Evolutionary conservation across 2,888 invertebrate species (phyloP), one percentile per base, ranked within the genome.

Genomic region (Mongoloraphidia duomilia): DNA sequence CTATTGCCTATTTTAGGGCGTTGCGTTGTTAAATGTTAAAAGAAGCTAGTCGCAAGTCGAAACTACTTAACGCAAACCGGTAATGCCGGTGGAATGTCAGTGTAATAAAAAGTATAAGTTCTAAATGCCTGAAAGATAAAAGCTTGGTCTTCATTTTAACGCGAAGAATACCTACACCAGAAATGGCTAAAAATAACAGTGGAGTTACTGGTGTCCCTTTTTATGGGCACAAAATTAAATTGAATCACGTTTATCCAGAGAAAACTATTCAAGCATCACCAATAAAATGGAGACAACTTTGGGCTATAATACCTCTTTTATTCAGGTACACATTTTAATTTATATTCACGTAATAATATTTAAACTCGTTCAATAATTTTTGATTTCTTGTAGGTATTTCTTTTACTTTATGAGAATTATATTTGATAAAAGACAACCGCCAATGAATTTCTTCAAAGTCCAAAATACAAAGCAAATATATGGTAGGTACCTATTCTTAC

Each of bases 401-500:
- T 72, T 77, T 57, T 85, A 83, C 65, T 83, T 81, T 63, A 68
- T 82, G 59, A 76, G 75, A 56, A 73, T 74, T 52, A 73, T 68
- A 60, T 72, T 80, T 55, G 74, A 76, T 60, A 79, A 81, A 55
- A 77, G 77, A 59, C 72, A 74, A 41, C 80, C 84, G 11, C 76
- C 87, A 49, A 91, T 92, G 82, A 89, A 92, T 67, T 87, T 82
- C 63, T 62, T 87, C 44, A 72, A 78, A 56, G 71, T 79, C 65
- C 69, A 81, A 58, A 75, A 75, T 56, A 83, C 85, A 46, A 82
- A 84, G 65, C 83, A 84, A 63, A 90, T 90, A 64, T 92, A 91
- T 73, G 91, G 91, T 80, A 70, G 68, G 72, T 62, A 36, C 12
- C 42, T 34, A 44, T 35, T n/a, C n/a, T n/a, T n/a, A n/a, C n/a